Base-by-base conservation (phyloP, 2,797 vertebrate species). In the Echiichthys vipera region DNA sequence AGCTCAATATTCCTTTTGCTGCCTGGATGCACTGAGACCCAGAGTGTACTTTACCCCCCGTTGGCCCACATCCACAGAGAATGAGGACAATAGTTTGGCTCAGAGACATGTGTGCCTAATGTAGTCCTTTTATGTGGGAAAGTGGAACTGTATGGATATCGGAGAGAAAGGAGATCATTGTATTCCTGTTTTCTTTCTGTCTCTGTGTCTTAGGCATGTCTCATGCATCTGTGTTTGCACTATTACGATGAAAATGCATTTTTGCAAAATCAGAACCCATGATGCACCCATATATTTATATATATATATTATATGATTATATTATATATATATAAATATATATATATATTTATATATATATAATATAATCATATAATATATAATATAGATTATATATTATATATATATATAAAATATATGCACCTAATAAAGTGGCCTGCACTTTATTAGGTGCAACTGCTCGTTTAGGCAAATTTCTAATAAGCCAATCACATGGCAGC, bases 61-160 rank as follows among this genome's bases (percentile, higher is more conserved):
- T 68, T 91, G 92, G 89, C 92, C 90, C 89, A 93, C 85, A 92
- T 92, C 84, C 92, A 91, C 84, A 46, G 73, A 88, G 87, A 93
- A 93, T 75, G 86, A 91, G 92, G 91, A 92, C 90, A 92, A 89
- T 90, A 79, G 81, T 84, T 91, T 91, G 87, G 91, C 90, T 90
- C 76, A 70, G 81, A 88, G 87, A 90, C 88, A 87, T 91, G 89
- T 90, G 88, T 74, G 88, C 85, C 88, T 89, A 87, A 91, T 92
- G 90, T 88, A 63, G 78, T 84, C 72, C 85, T 88, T 91, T 88
- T 80, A 87, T 92, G 88, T 88, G 85, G 78, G 84, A 83, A 86
- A 83, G 78, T 83, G 64, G 88, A 78, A 84, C 83, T 82, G 72
- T 78, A 84, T 74, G 49, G 74, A 67, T 80, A 71, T 39, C 5